Evolutionary conservation across 2,797 vertebrate species (phyloP).

Genomic region (Hydrocynus forskahlii): DNA sequence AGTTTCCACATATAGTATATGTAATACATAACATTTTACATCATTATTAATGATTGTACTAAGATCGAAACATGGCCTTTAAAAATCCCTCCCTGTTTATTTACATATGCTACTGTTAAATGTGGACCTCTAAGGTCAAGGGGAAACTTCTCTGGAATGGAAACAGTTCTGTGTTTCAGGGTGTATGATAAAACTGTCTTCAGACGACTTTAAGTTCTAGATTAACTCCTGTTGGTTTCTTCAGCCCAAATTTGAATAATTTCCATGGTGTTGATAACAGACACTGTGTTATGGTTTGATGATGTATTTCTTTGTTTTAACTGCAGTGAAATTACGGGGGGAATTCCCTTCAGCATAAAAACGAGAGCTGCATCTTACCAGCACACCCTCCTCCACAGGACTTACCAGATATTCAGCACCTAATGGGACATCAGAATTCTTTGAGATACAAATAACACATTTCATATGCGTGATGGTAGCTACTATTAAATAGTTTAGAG

Average conservation of each 20-base stretch:
- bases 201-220: conserved; percentile 35
- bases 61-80: neutral
- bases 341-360: conserved; percentile 64
- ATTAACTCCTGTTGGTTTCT: conserved; percentile 44
- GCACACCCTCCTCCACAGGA: conserved; percentile 55
- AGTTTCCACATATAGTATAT: neutral
- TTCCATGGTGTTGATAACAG: conserved; percentile 65
- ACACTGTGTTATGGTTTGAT: conserved; percentile 52
- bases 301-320: conserved; percentile 54
- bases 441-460: neutral
- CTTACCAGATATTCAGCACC: conserved; percentile 22
- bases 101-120: conserved; percentile 6
- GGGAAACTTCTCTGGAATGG: conserved; percentile 26
- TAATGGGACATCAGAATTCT: neutral
- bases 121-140: neutral
- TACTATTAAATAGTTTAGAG: neutral
- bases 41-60: neutral
- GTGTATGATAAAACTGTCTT: conserved; percentile 31
- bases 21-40: neutral
- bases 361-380: conserved; percentile 38
- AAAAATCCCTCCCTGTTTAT: conserved; percentile 8
- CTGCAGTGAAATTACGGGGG: conserved; percentile 62
- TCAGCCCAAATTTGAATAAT: conserved; percentile 61
- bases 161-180: conserved; percentile 16
- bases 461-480: neutral